Evolutionary conservation across 2,797 vertebrate genomes (phyloP), one percentile per base, ranked within the genome.

Genomic region (Ctenochaetus hawaiiensis): DNA sequence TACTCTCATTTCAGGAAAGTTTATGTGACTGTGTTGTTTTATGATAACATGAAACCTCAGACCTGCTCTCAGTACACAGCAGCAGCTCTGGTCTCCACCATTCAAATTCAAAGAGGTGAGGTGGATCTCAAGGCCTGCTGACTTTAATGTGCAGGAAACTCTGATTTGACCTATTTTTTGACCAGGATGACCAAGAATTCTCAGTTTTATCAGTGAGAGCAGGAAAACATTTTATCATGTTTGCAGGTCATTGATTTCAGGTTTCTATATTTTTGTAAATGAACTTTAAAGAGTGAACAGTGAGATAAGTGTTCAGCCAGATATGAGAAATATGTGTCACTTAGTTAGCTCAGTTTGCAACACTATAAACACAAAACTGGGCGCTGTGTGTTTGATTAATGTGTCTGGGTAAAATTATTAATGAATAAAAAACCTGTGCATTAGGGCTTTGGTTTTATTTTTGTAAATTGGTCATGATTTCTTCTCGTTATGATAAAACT

Each of bases 1-100:
- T 80, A 77, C 86, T 84, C 72, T 82, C 58, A 51, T 80, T 82
- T 58, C 82, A 83, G 85, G 65, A 85, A 80, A 85, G 85, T 70
- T 78, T 39, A 80, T 90, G 67, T 86, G 80, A 41, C 67, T 16
- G 66, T 41, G 60, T 80, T 85, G n/a, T 78, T 86, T 80, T 83
- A 88, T 89, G 86, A 86, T 75, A 85, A 85, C 78, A 85, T 87
- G 82, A 75, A 72, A 69, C 81, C 43, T 7, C 63, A 2, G 43
- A 8, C 37, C 49, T 56, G 58, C 65, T 62, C 70, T n/a, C 52
- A 71, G 71, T 60, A 70, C 78, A 61, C 68, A 72, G 72, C 80
- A 80, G 71, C 86, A 83, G 80, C 80, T 84, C 81, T 65, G 75
- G 41, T 67, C 51, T n/a, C 37, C 44, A 53, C 3, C 64, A 56